These are phyloP conservation scores for Lasius fuliginosus DNA, from an alignment of 2,888 invertebrate genomes.

Conservation along the genomic window DNA sequence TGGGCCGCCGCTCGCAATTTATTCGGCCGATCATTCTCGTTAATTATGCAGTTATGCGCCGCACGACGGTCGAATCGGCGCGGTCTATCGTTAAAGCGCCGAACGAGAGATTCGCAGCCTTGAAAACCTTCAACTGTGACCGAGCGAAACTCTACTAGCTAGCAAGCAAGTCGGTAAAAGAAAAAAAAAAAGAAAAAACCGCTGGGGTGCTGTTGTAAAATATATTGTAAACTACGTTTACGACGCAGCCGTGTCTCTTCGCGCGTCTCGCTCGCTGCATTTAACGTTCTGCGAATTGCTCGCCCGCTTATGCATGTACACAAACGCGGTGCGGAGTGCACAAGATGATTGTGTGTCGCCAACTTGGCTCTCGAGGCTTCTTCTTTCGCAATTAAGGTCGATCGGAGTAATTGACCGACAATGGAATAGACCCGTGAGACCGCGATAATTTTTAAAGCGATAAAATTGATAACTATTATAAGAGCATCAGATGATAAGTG, in stretches of 20 bases:
- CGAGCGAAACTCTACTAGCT: slow-evolving; percentile 36
- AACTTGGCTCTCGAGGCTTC: not conserved
- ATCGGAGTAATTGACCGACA: slow-evolving; percentile 24
- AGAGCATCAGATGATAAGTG: not conserved
- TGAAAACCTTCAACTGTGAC: slow-evolving; percentile 33
- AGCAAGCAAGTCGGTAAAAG: slow-evolving; percentile 23
- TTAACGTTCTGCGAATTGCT: slow-evolving; percentile 40
- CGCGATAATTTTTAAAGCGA: not conserved
- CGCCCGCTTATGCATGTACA: slow-evolving; percentile 1
- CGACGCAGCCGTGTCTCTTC: slow-evolving; percentile 29
- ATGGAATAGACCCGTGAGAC: not conserved
- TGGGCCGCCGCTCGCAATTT: slow-evolving; percentile 40
- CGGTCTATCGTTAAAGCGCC: slow-evolving; percentile 48
- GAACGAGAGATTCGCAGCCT: slow-evolving; percentile 41
- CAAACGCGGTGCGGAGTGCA: not conserved
- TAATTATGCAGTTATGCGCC: slow-evolving; percentile 55
- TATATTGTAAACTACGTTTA: slow-evolving; percentile 51
- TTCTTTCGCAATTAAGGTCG: slow-evolving; percentile 27
- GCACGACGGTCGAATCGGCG: slow-evolving; percentile 24
- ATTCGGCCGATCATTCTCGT: slow-evolving; percentile 52
- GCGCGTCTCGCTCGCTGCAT: slow-evolving; percentile 2
- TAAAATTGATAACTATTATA: slow-evolving; percentile 12
- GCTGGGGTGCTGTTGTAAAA: slow-evolving; percentile 25
- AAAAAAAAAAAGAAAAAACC: not conserved
- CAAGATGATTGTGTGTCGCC: not conserved